Base-by-base conservation (phyloP, 2,888 invertebrate species). In the Tetragonula carbonaria region DNA sequence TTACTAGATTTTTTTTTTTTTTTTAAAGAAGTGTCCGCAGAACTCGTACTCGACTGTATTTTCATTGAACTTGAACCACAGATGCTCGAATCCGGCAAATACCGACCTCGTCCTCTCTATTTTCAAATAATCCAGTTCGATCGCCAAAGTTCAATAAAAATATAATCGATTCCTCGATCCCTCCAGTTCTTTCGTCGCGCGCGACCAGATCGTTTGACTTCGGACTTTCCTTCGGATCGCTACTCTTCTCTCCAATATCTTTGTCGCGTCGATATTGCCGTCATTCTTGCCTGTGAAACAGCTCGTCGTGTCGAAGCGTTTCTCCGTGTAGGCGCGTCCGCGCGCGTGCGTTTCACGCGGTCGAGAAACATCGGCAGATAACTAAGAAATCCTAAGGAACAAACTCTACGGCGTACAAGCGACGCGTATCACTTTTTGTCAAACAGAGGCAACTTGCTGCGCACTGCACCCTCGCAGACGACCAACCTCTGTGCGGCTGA, bases 401-500 rank as follows among this genome's bases (percentile, higher is more conserved):
- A 79, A 78, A 78, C 51, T 76, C 68, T 68, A 53, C 81, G 80
- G 65, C 65, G 75, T 57, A 68, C 65, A 67, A 72, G 57, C 45
- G 72, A 83, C 72, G 74, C 51, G 80, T 85, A 90, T 94, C 92
- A 96, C 93, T 96, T 96, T 93, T 97, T 97, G 95, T 98, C 98
- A 95, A 98, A 98, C 63, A 98, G 96, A 87, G 97, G 97, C 93
- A 98, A 95, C 95, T 98, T 98, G 75, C 97, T 98, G 92, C 96
- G 96, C 82, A 98, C 98, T 74, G 98, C 98, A 87, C 98, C 98
- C 93, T 98, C 98, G 95, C 98, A 98, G 57, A 98, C 96, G 93
- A 97, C 96, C 87, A 98, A 95, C 68, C 97, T 95, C 91, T 96
- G 96, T 87, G 96, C 96, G 57, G 95, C 95, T 4, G 94, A 94